Evolutionary conservation across 1,140 invertebrate genomes (phyloP), one percentile per base, ranked within the genome.

Genomic region (Pogonognathellus flavescens): DNA sequence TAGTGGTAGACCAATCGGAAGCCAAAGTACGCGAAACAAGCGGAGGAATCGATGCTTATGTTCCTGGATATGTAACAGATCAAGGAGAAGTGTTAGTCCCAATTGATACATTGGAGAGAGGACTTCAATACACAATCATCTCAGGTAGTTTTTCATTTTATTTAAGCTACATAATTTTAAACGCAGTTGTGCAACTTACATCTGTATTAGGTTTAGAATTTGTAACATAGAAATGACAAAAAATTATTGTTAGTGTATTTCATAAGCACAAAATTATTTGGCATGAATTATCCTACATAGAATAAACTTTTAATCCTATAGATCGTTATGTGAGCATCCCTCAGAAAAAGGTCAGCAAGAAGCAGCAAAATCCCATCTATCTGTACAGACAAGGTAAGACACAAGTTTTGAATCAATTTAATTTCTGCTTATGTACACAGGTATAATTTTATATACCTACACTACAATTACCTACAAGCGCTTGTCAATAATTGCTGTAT

Each of bases 51-150:
- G 81, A 82, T 49, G 57, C 81, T 7, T 82, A 82, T 22, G 53
- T 82, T 41, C 81, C 81, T 60, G 81, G 81, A 13, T 82, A 82
- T 62, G 81, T 82, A 18, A 82, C 81, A 16, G 81, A 82, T 18
- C 81, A 82, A 62, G 81, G 81, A 41, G 81, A 82, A 62, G 81
- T 82, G 20, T 59, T 82, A 49, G 81, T 82, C 9, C 81, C 81
- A 31, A 82, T 82, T 82, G 81, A 82, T 18, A 82, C 81, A 16
- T 50, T 82, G 16, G 81, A 82, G 41, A 31, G 81, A 49, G 81
- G 81, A 60, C 18, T 82, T n/a, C n/a, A 82, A n/a, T 82, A 82
- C 16, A 60, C 81, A 16, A 82, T 82, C 41, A 82, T 82, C 53
- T 57, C 81, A 31, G 81, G 81, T 82, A 62, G 7, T 13, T 55